phyloP scores from a whole-genome alignment of 2,888 invertebrate genomes.

The Argyresthia goedartella region DNA sequence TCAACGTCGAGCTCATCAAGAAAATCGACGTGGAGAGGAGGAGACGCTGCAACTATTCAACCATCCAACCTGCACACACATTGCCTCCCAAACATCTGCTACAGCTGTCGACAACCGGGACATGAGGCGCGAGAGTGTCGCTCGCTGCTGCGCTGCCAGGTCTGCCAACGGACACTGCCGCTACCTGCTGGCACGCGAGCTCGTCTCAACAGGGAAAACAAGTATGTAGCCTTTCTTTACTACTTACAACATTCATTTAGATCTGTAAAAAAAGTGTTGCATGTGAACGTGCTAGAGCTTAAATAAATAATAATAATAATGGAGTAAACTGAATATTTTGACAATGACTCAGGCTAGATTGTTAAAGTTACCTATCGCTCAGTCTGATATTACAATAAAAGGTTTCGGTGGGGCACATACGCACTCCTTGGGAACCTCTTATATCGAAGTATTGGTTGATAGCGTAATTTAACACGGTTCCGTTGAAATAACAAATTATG shows the following conservation, averaged over 20 bases:
- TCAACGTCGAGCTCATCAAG: background rate
- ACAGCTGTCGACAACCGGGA: conserved; percentile 10
- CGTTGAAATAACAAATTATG: background rate
- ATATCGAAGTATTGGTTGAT: background rate
- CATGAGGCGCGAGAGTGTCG: conserved; percentile 13
- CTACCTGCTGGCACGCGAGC: conserved; percentile 10
- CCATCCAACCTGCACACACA: background rate
- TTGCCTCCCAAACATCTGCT: conserved; percentile 9
- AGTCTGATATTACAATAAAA: background rate
- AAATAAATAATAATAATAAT: background rate
- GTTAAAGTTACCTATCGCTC: background rate
- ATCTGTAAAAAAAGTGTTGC: too few species aligned
- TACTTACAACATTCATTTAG: background rate
- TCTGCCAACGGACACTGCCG: conserved; percentile 11
- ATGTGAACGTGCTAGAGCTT: background rate
- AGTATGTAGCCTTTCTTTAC: background rate
- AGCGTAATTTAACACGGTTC: background rate
- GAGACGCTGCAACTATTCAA: background rate
- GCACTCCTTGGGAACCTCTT: background rate
- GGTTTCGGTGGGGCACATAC: background rate
- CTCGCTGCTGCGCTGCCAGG: conserved; percentile 9
- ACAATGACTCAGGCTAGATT: background rate
- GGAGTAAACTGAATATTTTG: background rate
- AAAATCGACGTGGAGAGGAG: conserved; percentile 10
- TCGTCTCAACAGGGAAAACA: background rate